Percentiles rank a stretch among this genome's conserved stretches.
These are phyloP conservation scores for Albula glossodonta DNA, from an alignment of 2,113 vertebrate species.

Conservation along the genomic window DNA sequence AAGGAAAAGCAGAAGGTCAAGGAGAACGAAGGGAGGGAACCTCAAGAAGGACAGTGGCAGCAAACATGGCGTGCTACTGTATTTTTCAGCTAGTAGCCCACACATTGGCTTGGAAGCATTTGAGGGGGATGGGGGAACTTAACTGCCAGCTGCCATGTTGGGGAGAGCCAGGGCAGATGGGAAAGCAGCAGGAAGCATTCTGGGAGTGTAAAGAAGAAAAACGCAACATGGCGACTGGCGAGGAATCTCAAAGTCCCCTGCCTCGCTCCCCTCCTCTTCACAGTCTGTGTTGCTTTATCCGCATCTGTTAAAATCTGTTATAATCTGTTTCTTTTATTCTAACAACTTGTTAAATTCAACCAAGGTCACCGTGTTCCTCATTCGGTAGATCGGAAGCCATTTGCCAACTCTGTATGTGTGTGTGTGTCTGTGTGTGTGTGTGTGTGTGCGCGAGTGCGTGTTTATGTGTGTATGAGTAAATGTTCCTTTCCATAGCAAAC, in stretches of 20 bases:
- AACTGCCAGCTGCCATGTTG: constrained; percentile 56
- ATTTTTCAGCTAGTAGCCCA: too few species aligned
- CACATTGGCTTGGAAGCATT: not conserved
- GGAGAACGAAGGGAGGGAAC: not conserved
- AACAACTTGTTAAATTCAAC: not conserved
- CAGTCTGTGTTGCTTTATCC: constrained; percentile 61
- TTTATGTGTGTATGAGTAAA: too few species aligned
- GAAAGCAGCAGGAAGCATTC: constrained; percentile 63
- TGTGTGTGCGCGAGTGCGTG: too few species aligned
- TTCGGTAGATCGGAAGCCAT: not conserved
- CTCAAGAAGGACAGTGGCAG: not conserved
- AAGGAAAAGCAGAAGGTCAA: not conserved
- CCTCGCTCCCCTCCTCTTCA: constrained; percentile 60
- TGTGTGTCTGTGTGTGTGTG: too few species aligned
- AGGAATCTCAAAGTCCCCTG: constrained; percentile 46
- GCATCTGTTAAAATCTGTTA: not conserved
- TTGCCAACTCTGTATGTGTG: too few species aligned
- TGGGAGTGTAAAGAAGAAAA: constrained; percentile 49
- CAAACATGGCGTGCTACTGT: too few species aligned
- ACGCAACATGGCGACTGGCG: constrained; percentile 32
- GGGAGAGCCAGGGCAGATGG: constrained; percentile 68
- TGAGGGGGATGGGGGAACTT: constrained; percentile 39
- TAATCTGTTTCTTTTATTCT: not conserved
- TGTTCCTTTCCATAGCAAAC: too few species aligned
- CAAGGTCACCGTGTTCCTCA: not conserved